Evolutionary conservation across 2,797 vertebrate genomes (phyloP).

Genomic region (Heterohyrax brucei): DNA sequence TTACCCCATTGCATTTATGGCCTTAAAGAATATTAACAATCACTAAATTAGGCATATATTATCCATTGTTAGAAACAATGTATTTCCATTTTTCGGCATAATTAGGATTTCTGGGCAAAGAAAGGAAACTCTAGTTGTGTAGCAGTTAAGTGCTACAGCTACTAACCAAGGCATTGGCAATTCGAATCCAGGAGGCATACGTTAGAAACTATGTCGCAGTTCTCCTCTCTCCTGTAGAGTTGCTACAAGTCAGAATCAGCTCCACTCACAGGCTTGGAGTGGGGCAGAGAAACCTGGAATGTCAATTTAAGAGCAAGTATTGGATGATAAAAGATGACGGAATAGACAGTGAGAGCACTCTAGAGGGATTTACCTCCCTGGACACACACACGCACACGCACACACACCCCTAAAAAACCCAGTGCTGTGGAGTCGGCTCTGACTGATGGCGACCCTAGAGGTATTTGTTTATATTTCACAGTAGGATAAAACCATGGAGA

Average conservation of each 20-base stretch:
- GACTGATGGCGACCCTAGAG: no score
- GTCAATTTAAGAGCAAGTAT: neutral
- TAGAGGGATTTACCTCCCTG: neutral
- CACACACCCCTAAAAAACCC: no score
- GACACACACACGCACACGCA: neutral
- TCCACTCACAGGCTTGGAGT: no score
- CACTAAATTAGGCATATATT: neutral
- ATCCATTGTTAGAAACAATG: slow-evolving; percentile 14
- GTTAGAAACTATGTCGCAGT: no score
- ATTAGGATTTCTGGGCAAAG: neutral
- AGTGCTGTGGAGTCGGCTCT: no score
- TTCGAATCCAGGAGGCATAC: no score
- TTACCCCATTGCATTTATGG: neutral
- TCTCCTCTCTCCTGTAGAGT: no score
- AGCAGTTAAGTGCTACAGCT: no score
- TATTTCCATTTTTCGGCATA: neutral
- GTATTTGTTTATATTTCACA: neutral
- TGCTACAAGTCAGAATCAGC: no score
- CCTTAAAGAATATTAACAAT: neutral
- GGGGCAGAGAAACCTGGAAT: neutral
- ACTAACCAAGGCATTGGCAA: no score
- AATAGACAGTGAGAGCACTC: neutral
- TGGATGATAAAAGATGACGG: neutral
- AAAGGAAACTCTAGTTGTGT: neutral
- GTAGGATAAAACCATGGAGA: neutral